Evolutionary conservation across 1,140 invertebrate species (phyloP), one percentile per base, ranked within the genome.

Genomic region (Geopemphigus sp.): DNA sequence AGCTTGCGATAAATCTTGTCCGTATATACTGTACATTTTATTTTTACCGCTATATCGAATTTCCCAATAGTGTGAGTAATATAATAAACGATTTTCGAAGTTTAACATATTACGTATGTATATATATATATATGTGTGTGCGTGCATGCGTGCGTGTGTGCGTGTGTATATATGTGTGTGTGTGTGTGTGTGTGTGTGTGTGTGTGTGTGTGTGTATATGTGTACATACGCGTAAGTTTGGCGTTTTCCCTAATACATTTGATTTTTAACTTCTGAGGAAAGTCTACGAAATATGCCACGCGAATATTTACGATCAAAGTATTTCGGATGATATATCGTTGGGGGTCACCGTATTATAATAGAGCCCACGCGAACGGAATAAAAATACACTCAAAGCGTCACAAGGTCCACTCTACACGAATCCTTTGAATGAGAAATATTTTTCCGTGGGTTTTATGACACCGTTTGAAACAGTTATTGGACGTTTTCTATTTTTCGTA

Each of bases 271-370:
- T 66, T 22, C n/a, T 0, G 12, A 15, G 12, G 39, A 47, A 1
- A 15, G 1, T 22, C 10, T 1, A 47, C 5, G 22, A 50, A 50
- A 68, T 47, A 50, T 17, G 39, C 6, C 64, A 56, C 29, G 26
- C 10, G 45, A 8, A 17, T 32, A 54, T 73, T 32, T 56, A n/a
- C 6, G 19, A 73, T n/a, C 26, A n/a, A 56, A 56, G 53, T 73
- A 73, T 73, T 73, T 56, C 19, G 11, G 19, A 39, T 57, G 50
- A 56, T 73, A 54, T n/a, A 73, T 73, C 5, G 29, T 56, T 11
- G 17, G 1, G 3, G n/a, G 19, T 22, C 5, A 22, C 29, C 5
- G 32, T 56, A 32, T 19, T 32, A 64, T 56, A 56, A 22, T 45
- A n/a, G 8, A 19, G 24, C 24, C 17, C 70, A 57, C 8, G 11